These are phyloP conservation scores for Notodonta dromedarius DNA, from an alignment of 2,888 invertebrate genomes.

Conservation along the genomic window DNA sequence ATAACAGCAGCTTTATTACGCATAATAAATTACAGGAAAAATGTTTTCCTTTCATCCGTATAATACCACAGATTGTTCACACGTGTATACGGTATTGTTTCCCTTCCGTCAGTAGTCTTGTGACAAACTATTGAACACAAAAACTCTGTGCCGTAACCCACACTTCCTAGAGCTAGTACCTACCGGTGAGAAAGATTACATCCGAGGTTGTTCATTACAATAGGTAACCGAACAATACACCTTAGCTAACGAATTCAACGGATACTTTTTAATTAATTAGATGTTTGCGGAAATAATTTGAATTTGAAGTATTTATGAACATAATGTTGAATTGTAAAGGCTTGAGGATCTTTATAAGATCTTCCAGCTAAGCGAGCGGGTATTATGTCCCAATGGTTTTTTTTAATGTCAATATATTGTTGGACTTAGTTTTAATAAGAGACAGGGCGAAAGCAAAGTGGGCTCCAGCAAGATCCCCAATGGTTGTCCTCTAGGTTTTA, in stretches of 20 bases:
- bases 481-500: too few species aligned
- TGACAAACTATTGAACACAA: slow-evolving; percentile 26
- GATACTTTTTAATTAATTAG: slow-evolving; percentile 30
- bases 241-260: slow-evolving; percentile 15
- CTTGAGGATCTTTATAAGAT: too few species aligned
- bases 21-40: slow-evolving; percentile 15
- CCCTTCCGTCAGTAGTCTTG: slow-evolving; percentile 27
- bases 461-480: too few species aligned
- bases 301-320: neutral
- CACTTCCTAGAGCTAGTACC: slow-evolving; percentile 28
- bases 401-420: too few species aligned
- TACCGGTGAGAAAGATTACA: slow-evolving; percentile 36
- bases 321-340: neutral
- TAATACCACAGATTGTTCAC: slow-evolving; percentile 18
- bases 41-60: slow-evolving; percentile 13
- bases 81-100: slow-evolving; percentile 34
- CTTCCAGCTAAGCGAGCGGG: too few species aligned
- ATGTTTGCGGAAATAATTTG: slow-evolving; percentile 16
- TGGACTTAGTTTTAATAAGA: too few species aligned
- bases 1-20: neutral
- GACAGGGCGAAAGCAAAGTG: too few species aligned
- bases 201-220: slow-evolving; percentile 31
- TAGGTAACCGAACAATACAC: slow-evolving; percentile 33
- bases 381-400: too few species aligned
- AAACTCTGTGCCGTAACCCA: slow-evolving; percentile 38